Base-by-base conservation (phyloP, 2,113 vertebrate genomes). In the Gila orcuttii region DNA sequence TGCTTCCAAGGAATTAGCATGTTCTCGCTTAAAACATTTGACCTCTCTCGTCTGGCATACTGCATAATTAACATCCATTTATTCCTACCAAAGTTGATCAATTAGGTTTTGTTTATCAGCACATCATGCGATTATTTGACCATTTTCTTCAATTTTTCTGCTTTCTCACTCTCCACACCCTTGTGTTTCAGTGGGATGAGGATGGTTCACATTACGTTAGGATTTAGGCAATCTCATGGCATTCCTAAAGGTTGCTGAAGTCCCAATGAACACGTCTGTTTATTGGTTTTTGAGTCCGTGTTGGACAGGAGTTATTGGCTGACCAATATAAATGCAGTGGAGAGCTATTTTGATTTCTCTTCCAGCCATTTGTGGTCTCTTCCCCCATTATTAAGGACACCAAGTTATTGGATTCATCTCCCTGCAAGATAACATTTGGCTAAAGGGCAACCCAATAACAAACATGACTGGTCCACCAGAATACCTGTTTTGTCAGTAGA, bases 401-500 rank as follows among this genome's bases (percentile, higher is more conserved):
- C 82, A 45, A 81, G 85, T 90, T 90, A 89, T 90, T 90, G 89
- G 86, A 74, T 89, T 90, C 73, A 86, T 87, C 83, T 83, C 69
- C 76, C 79, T 84, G 77, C 85, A 86, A 78, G 85, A 86, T 55
- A 87, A 47, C 82, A 86, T 91, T 88, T 91, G 86, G 84, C 78
- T 91, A 88, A 84, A 88, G 87, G 87, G 86, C 86, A 87, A 85
- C 77, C 76, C 86, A 85, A 88, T 86, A 82, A 86, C 84, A 88
- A 88, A 91, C 86, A 87, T 39, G 31, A 62, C 62, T 68, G 64
- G 55, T 68, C 64, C 78, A 86, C 62, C 33, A 60, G 25, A 81
- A 84, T 83, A 83, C 78, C 60, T 36, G 57, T 77, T 6, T 75
- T 82, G 79, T 57, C 84, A 60, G 82, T 60, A 25, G 28, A 21